Evolutionary conservation across 2,113 vertebrate genomes (phyloP), one percentile per base, ranked within the genome.

Genomic region (Callaeas wilsoni): DNA sequence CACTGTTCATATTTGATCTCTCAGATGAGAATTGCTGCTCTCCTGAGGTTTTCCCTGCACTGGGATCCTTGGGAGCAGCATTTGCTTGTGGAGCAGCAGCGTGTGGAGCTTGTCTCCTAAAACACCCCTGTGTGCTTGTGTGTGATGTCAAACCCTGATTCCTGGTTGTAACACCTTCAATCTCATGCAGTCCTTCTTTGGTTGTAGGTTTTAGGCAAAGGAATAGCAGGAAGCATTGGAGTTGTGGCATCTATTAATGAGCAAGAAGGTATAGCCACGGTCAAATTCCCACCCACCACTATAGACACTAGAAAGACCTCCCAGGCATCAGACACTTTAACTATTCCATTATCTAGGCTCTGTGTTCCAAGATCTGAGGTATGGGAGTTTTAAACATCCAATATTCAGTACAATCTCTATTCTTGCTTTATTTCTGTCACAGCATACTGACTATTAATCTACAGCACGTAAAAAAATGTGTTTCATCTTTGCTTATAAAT

Each of bases 301-400:
- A 98, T 98, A 84, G 99, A 99, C 96, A 99, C 98, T 98, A 98
- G 99, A 96, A 99, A 98, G 98, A 98, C 98, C 35, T 99, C 99
- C 92, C 99, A 99, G 97, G 98, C 99, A 29, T 99, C 99, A 85
- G 99, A 99, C 97, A 98, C 98, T 88, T 93, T 99, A 97, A 99
- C 99, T 65, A 98, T 99, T 94, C 99, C 99, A 63, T 98, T 99
- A 96, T 99, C 99, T 94, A 99, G 99, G 90, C 99, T 99, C 88
- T 99, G 98, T 98, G 99, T 99, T 87, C 99, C 99, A 29, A 98
- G 99, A 97, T 99, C 99, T 75, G 99, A 99, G 99, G 99, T 99
- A 98, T 97, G 94, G 89, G 71, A 76, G 81, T 93, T 95, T 93
- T 95, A 91, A 93, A 85, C 83, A 84, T 96, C 73, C 62, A 84